phyloP scores from a whole-genome alignment of 2,113 vertebrate species.

The Glaucomys volans region DNA sequence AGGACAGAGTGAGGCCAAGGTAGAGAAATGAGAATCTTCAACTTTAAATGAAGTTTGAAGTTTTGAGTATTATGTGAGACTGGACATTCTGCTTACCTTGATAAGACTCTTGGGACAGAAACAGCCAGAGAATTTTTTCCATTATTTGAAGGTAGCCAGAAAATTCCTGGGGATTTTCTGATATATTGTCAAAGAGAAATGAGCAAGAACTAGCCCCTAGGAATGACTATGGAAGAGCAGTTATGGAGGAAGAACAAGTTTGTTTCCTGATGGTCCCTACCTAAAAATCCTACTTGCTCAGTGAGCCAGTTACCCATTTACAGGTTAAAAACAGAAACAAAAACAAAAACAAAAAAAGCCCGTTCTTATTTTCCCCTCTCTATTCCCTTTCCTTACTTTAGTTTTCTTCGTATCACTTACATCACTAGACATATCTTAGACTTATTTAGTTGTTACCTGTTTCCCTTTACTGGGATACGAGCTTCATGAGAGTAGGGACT shows the following conservation, averaged over 20 bases:
- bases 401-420: not conserved
- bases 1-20: not conserved
- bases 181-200: not conserved
- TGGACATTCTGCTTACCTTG: not conserved
- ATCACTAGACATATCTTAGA: not conserved
- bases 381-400: not conserved
- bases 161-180: not conserved
- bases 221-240: not conserved
- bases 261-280: conserved; percentile 4
- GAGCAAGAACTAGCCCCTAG: not conserved
- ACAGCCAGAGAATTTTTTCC: not conserved
- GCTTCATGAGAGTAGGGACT: not conserved
- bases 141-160: not conserved
- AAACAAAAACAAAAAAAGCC: conserved; percentile 14
- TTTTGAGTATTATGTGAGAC: not conserved
- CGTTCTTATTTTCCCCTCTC: not conserved
- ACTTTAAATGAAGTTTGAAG: not conserved
- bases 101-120: not conserved
- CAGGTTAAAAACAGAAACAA: not conserved
- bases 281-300: not conserved
- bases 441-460: not conserved
- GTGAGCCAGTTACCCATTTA: not conserved
- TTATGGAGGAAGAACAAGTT: not conserved
- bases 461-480: not conserved
- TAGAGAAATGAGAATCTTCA: not conserved